Evolutionary conservation across 37 sponge, comb jelly and placozoan genomes (phyloP).

Genomic region (Axinella damicornis): DNA sequence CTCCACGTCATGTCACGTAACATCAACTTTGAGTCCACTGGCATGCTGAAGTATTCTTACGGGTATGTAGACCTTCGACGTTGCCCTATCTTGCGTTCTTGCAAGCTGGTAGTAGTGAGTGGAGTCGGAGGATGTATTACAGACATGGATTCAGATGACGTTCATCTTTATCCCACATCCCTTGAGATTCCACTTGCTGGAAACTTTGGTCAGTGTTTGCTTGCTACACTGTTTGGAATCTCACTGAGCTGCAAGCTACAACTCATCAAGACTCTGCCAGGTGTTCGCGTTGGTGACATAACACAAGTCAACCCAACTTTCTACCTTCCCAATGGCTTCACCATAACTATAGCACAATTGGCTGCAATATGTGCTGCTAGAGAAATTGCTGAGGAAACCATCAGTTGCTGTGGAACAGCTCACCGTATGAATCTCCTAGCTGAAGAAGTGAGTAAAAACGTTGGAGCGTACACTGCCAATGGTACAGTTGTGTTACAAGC

Average conservation of each 20-base stretch:
- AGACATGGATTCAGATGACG: conserved; percentile 63
- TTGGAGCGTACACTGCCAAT: neutral
- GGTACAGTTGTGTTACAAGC: neutral
- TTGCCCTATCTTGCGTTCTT: conserved; percentile 52
- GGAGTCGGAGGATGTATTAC: conserved; percentile 37
- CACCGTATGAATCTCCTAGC: conserved; percentile 2
- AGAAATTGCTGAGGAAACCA: conserved; percentile 57
- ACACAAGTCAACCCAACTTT: conserved; percentile 10
- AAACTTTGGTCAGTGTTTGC: conserved; percentile 63
- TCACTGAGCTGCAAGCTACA: conserved; percentile 39
- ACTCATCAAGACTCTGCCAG: neutral
- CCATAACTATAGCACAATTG: conserved; percentile 35
- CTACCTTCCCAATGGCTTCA: conserved; percentile 35
- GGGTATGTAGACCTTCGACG: conserved; percentile 66
- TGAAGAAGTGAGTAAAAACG: conserved; percentile 11
- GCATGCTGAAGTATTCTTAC: conserved; percentile 49
- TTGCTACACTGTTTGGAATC: conserved; percentile 37
- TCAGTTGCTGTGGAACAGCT: conserved; percentile 4
- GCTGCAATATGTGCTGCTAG: conserved; percentile 25
- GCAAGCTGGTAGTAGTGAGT: conserved; percentile 59
- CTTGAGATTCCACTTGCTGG: conserved; percentile 68
- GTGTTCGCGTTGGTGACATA: neutral
- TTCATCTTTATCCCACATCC: neutral
- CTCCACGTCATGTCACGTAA: conserved; percentile 6
- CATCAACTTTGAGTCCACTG: conserved; percentile 10